Conservation (phyloP, 2,113 vertebrate species). For the Stercorarius parasiticus region DNA sequence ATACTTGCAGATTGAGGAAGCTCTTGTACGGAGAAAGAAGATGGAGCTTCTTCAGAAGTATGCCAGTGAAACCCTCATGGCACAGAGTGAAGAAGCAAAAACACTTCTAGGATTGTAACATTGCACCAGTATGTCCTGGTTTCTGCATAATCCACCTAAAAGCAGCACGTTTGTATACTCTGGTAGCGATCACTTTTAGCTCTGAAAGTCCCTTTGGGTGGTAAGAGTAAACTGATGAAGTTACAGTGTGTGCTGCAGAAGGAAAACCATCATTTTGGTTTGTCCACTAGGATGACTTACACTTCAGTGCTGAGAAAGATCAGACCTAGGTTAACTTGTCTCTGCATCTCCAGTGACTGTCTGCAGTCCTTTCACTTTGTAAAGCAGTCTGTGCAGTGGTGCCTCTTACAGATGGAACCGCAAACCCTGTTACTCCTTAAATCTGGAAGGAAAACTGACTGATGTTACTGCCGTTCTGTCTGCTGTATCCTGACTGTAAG, state of each 20-base stretch:
- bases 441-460: background rate
- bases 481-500: background rate
- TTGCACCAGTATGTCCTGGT: background rate
- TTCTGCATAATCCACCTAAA: background rate
- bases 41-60: slow-evolving; percentile 98
- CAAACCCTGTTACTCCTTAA: background rate
- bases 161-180: background rate
- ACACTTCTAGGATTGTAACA: slow-evolving; percentile 86
- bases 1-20: slow-evolving; percentile 88
- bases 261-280: background rate
- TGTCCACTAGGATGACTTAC: background rate
- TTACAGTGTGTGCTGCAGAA: background rate
- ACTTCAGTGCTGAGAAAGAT: background rate
- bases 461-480: background rate
- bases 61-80: slow-evolving; percentile 93
- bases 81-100: slow-evolving; percentile 92
- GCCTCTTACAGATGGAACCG: background rate
- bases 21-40: slow-evolving; percentile 93
- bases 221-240: background rate
- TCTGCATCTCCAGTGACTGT: background rate
- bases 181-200: background rate
- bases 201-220: background rate
- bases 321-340: background rate
- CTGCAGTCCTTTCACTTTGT: background rate
- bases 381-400: background rate